Conservation (phyloP, 2,797 vertebrate species). For the Thalassophryne amazonica region DNA sequence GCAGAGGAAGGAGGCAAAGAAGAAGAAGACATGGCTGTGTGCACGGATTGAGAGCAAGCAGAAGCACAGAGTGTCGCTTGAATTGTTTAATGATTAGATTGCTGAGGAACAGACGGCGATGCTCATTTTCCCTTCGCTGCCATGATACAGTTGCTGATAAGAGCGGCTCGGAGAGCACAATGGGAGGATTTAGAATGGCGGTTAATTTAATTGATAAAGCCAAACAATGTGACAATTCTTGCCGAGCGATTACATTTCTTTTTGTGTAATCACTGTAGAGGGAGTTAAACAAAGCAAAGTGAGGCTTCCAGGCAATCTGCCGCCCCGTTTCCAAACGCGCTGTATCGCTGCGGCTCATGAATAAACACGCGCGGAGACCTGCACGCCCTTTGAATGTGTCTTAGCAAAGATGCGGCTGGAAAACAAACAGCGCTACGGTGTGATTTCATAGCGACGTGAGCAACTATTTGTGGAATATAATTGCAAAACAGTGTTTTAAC, state of each 20-base stretch:
- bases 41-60: conserved; percentile 60
- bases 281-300: conserved; percentile 69
- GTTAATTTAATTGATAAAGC: conserved; percentile 80
- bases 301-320: conserved; percentile 55
- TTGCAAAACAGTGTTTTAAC: too few relatives aligned
- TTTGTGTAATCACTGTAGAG: conserved; percentile 66
- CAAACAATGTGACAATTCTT: conserved; percentile 72
- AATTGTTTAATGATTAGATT: conserved; percentile 76
- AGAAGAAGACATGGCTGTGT: conserved; percentile 59
- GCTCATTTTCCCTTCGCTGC: conserved; percentile 66
- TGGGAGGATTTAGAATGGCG: conserved; percentile 80
- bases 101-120: conserved; percentile 60
- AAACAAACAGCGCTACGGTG: too few relatives aligned
- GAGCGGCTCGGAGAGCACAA: conserved; percentile 65
- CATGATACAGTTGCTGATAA: conserved; percentile 78
- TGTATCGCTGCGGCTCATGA: conserved; percentile 25
- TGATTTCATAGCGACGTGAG: too few relatives aligned
- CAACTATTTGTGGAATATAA: too few relatives aligned
- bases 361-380: conserved; percentile 19
- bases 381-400: too few relatives aligned
- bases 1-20: conserved; percentile 37
- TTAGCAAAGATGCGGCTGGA: too few relatives aligned
- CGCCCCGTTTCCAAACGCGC: conserved; percentile 23
- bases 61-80: conserved; percentile 57
- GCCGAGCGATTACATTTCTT: conserved; percentile 66